These are phyloP conservation scores for Lamprologus speciosus DNA, from an alignment of 2,113 vertebrate species.

Conservation along the genomic window DNA sequence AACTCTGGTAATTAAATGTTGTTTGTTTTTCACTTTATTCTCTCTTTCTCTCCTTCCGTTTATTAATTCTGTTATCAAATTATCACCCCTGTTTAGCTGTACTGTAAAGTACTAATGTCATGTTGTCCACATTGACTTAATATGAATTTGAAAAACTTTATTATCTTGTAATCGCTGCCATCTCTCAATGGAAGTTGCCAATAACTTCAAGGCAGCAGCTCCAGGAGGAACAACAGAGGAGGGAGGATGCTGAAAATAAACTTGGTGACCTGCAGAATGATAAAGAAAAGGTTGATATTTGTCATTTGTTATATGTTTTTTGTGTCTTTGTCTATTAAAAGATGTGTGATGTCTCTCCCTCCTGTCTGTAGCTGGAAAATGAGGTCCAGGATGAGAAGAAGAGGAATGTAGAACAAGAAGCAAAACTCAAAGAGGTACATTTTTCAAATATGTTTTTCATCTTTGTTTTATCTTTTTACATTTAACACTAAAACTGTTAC, in stretches of 20 bases:
- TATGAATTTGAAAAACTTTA: not conserved
- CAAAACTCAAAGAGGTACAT: not conserved
- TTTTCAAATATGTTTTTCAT: fast-evolving
- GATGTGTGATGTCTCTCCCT: fast-evolving
- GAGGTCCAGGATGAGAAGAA: fast-evolving
- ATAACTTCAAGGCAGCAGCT: not conserved
- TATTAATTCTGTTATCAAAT: not conserved
- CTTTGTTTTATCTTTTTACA: not conserved
- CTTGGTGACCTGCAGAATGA: fast-evolving
- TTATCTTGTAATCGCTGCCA: fast-evolving
- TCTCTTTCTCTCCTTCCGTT: fast-evolving
- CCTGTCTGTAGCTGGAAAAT: not conserved
- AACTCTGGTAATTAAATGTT: fast-evolving
- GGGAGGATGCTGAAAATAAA: not conserved
- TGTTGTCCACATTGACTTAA: not conserved
- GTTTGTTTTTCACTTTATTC: not conserved
- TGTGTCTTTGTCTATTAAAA: not conserved
- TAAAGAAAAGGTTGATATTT: not conserved
- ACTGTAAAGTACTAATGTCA: fast-evolving
- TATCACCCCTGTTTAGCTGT: fast-evolving
- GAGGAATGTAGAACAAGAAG: not conserved
- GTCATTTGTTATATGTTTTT: fast-evolving
- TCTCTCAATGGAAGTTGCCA: not conserved
- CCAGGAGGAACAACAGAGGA: not conserved
- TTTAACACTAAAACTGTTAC: not conserved